Conservation (phyloP, 2,888 invertebrate species). For the Xestia rhomboidea region DNA sequence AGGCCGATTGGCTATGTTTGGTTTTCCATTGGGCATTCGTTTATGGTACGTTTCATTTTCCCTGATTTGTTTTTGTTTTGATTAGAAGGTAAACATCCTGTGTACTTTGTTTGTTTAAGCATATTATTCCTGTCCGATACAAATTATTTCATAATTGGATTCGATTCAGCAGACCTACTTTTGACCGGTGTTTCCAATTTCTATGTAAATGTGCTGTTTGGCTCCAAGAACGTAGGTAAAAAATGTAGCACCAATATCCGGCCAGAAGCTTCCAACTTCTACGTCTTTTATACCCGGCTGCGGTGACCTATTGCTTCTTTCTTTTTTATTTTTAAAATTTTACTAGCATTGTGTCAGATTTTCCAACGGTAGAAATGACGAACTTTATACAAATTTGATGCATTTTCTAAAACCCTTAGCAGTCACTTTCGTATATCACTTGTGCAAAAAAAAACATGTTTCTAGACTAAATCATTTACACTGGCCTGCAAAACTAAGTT, state of each 20-base stretch:
- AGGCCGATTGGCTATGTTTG: slow-evolving; percentile 49
- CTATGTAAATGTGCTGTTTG: slow-evolving; percentile 30
- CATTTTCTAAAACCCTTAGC: background rate
- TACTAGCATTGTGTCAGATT: background rate
- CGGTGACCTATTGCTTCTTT: background rate
- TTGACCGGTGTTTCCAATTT: slow-evolving; percentile 36
- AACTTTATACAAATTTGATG: background rate
- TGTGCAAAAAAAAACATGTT: background rate
- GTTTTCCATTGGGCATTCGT: slow-evolving; percentile 43
- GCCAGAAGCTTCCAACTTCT: background rate
- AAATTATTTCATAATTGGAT: slow-evolving; percentile 33
- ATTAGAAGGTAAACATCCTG: slow-evolving; percentile 31
- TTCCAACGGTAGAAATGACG: background rate
- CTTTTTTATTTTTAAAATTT: background rate
- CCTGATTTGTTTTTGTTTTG: slow-evolving; percentile 48
- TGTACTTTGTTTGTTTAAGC: slow-evolving; percentile 16
- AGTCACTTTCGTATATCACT: background rate
- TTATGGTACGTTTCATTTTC: slow-evolving; percentile 24
- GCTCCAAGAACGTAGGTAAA: background rate
- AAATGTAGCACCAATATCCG: slow-evolving; percentile 4
- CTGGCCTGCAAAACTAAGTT: too few relatives aligned
- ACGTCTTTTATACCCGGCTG: background rate
- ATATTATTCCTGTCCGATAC: slow-evolving; percentile 8
- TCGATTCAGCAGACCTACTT: slow-evolving; percentile 29
- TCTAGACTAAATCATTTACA: background rate